Conservation (phyloP, 2,888 invertebrate genomes). For the Cynaeus angustus region DNA sequence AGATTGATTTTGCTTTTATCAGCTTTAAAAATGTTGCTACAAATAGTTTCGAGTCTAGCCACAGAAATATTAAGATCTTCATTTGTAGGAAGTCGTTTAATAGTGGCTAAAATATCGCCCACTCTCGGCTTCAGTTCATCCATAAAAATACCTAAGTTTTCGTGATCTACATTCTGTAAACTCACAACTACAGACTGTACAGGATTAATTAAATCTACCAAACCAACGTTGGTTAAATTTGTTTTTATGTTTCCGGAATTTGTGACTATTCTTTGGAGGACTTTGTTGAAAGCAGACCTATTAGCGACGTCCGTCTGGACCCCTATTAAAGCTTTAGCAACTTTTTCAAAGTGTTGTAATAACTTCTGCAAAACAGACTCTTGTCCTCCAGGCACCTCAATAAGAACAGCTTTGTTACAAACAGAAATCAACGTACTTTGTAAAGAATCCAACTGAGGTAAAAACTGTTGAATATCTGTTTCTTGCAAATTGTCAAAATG, state of each 20-base stretch:
- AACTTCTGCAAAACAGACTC: slow-evolving; percentile 65
- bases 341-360: slow-evolving; percentile 64
- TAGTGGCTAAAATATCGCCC: neutral
- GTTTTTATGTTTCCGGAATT: slow-evolving; percentile 41
- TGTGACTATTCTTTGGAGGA: slow-evolving; percentile 50
- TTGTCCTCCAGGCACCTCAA: slow-evolving; percentile 55
- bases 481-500: slow-evolving; percentile 36
- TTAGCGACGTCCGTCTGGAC: slow-evolving; percentile 62
- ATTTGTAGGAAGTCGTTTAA: neutral
- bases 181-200: neutral
- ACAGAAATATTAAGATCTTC: neutral
- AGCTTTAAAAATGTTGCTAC: neutral
- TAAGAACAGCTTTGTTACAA: slow-evolving; percentile 66
- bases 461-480: slow-evolving; percentile 60
- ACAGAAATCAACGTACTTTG: slow-evolving; percentile 67
- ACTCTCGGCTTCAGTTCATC: neutral
- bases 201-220: neutral
- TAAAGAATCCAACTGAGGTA: slow-evolving; percentile 62
- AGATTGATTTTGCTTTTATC: neutral
- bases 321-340: slow-evolving; percentile 66
- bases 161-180: slow-evolving; percentile 10
- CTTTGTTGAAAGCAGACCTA: slow-evolving; percentile 54
- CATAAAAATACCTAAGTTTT: neutral
- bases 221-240: slow-evolving; percentile 3
- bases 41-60: neutral